Percentiles rank a stretch among this genome's conserved stretches.
Conservation (phyloP, 2,797 vertebrate species). For the Liasis olivaceus region DNA sequence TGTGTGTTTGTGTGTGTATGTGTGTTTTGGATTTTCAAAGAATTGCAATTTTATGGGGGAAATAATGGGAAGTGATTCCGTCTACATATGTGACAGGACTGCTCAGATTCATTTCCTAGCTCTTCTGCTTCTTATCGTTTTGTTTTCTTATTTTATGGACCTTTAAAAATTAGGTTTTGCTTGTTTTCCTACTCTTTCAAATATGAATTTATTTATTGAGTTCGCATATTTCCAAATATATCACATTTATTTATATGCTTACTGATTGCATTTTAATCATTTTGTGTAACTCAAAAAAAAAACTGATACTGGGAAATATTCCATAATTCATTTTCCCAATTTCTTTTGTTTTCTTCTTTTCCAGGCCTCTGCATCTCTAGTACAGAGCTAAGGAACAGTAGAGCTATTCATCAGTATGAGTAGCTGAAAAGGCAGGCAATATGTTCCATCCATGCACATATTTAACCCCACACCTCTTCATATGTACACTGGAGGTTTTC, state of each 20-base stretch:
- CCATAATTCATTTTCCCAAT: neutral
- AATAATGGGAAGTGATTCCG: neutral
- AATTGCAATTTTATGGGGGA: neutral
- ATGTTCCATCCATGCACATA: neutral
- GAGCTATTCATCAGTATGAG: neutral
- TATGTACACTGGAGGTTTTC: neutral
- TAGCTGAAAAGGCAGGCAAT: neutral
- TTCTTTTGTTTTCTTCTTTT: neutral
- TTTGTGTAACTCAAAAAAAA: neutral
- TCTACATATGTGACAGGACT: neutral
- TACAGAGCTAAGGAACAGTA: neutral
- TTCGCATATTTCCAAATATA: neutral
- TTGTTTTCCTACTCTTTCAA: neutral
- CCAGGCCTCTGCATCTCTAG: neutral
- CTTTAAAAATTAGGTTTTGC: neutral
- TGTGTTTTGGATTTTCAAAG: neutral
- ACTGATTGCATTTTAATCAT: neutral
- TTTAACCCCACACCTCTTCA: neutral
- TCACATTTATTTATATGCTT: neutral
- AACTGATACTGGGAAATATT: neutral
- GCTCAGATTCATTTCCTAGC: neutral
- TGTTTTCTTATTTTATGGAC: neutral
- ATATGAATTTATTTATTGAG: neutral
- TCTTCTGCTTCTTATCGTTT: neutral
- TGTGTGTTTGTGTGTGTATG: neutral